Base-by-base conservation (phyloP, 2,888 invertebrate genomes). In the Lomographa bimaculata region DNA sequence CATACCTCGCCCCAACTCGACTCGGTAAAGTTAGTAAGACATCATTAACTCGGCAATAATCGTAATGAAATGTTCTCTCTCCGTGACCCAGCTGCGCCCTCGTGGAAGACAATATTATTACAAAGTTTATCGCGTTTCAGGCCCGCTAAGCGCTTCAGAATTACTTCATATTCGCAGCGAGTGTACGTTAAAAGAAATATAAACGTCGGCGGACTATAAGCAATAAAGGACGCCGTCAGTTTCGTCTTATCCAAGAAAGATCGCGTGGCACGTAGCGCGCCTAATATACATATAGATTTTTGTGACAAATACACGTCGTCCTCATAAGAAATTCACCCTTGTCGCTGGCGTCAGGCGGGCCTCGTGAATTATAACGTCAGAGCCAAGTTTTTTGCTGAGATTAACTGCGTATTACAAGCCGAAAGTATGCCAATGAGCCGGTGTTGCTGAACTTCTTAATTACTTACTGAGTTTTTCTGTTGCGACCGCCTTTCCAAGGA, bases 391-490 rank as follows among this genome's bases (percentile, higher is more conserved):
- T 83, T 82, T 68, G 71, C 69, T 56, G 71, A 81, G 80, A 82
- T 81, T 82, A 82, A 79, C 78, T 78, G 77, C 76, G 78, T 81
- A 76, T 78, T 81, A 83, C 79, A 79, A 76, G 77, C 69, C 59
- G 62, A 77, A 83, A 83, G 80, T 81, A 78, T 79, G 76, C 75
- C 81, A 77, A 80, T 82, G 80, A 80, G 75, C 71, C 63, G 66
- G 71, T 75, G 73, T 75, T 79, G 64, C 60, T 65, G 67, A 79
- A 81, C 76, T 83, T 80, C 77, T 75, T 83, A 82, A 81, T 82
- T 81, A 81, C 78, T 76, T 75, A 60, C 69, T 63, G 71, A 70
- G 64, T 64, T 70, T 76, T 72, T 74, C 73, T 70, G 61, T 66
- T 54, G 63, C 63, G 55, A 58, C 62, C 58, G 64, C 57, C 63